Conservation (phyloP, 1,140 invertebrate species). For the Babylonia areolata region DNA sequence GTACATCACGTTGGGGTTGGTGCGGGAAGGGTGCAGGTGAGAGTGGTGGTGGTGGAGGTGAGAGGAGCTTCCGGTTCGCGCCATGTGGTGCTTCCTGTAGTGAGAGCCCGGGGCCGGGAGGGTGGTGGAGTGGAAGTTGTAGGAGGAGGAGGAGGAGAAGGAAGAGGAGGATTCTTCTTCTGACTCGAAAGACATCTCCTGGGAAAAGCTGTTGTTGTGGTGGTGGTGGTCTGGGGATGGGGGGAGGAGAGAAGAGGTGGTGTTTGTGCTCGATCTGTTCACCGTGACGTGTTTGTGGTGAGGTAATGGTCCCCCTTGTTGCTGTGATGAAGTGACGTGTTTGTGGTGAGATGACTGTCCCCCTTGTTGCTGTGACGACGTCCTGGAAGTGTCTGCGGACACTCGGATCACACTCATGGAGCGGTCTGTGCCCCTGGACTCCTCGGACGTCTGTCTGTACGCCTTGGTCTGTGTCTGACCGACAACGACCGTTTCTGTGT, state of each 20-base stretch:
- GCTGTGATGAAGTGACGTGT: neutral
- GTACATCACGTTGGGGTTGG: neutral
- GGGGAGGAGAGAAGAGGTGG: neutral
- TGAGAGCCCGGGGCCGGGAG: neutral
- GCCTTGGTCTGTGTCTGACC: neutral
- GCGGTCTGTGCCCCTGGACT: neutral
- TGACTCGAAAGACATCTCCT: constrained; percentile 23
- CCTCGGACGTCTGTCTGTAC: neutral
- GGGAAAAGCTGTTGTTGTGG: constrained; percentile 15
- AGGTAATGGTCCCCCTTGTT: no score
- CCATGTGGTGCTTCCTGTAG: constrained; percentile 1
- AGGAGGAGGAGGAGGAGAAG: no score
- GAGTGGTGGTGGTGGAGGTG: neutral
- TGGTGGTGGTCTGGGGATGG: no score
- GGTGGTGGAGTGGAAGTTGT: neutral
- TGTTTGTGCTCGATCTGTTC: no score
- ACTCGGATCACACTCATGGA: neutral
- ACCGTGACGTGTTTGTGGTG: neutral
- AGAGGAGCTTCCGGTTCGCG: no score
- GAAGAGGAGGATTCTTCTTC: constrained; percentile 6
- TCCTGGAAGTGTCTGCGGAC: neutral
- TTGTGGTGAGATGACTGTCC: no score
- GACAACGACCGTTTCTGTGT: neutral
- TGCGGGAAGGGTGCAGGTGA: constrained; percentile 7
- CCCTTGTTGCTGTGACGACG: neutral